These are phyloP conservation scores for Lindbergichthys nudifrons DNA, from an alignment of 2,797 vertebrate genomes.

Conservation along the genomic window DNA sequence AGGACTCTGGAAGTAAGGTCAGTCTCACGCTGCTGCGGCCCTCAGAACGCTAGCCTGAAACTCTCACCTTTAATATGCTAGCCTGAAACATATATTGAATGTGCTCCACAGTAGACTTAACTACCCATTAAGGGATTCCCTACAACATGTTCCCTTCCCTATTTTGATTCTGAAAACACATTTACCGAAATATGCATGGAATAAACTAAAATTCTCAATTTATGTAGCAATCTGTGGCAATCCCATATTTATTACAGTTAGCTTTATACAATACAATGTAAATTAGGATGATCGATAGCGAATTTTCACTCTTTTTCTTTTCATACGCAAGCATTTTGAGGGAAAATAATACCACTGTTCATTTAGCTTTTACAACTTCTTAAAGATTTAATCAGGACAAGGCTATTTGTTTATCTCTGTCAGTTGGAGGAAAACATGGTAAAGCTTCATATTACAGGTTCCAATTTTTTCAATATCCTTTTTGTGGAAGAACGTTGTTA, in stretches of 20 bases:
- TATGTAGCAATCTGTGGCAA: slow-evolving; percentile 73
- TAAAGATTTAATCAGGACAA: slow-evolving; percentile 11
- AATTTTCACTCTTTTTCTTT: slow-evolving; percentile 47
- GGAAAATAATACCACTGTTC: slow-evolving; percentile 21
- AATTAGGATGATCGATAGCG: slow-evolving; percentile 24
- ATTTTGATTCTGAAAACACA: slow-evolving; percentile 36
- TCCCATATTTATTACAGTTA: slow-evolving; percentile 59
- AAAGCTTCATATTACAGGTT: slow-evolving; percentile 41
- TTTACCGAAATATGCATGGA: slow-evolving; percentile 30
- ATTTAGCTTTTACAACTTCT: slow-evolving; percentile 1
- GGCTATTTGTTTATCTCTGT: neutral
- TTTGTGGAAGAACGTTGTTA: neutral
- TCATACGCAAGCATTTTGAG: neutral
- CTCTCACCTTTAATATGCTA: slow-evolving; percentile 74
- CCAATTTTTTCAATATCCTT: neutral
- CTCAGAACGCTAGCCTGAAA: slow-evolving; percentile 77
- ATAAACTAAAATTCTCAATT: slow-evolving; percentile 51
- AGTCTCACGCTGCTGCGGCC: slow-evolving; percentile 88
- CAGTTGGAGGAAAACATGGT: neutral
- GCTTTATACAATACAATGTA: neutral
- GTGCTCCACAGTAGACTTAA: slow-evolving; percentile 38
- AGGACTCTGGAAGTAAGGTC: slow-evolving; percentile 99
- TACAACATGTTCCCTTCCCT: slow-evolving; percentile 6
- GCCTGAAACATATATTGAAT: slow-evolving; percentile 37
- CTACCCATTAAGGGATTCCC: slow-evolving; percentile 20